Base-by-base conservation (phyloP, 2,888 invertebrate species). In the Ormia ochracea region DNA sequence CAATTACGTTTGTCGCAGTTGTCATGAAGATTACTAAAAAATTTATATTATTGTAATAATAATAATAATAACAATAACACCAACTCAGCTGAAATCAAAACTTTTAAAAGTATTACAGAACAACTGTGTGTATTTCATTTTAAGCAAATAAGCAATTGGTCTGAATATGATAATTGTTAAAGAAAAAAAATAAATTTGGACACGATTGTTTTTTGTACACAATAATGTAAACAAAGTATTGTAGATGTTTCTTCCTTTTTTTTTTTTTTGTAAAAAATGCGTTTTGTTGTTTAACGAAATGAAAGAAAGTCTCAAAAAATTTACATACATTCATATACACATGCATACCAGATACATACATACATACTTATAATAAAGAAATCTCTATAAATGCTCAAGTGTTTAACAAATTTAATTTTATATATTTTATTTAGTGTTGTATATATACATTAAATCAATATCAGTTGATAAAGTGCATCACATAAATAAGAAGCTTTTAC, bases 151-250 rank as follows among this genome's bases (percentile, higher is more conserved):
- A 80, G 68, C 72, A 75, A 76, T 80, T 76, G 79, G 72, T 76
- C 79, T 80, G 80, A 80, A 80, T 68, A 72, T 80, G 48, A 80
- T 68, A 80, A 73, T 76, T 73, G 63, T 76, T 66, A 72, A 75
- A 75, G 38, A 59, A n/a, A n/a, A n/a, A n/a, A n/a, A n/a, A n/a
- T n/a, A n/a, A n/a, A 66, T 43, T 33, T 68, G 17, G 28, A 56
- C 23, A 63, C 63, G 23, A 52, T 68, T 50, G 28, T 59, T 68
- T 74, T 69, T n/a, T n/a, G n/a, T 68, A 70, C 31, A 73, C 38
- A 17, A n/a, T 17, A 66, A 76, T 73, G 61, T 73, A 68, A 76
- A 54, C 41, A 76, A 63, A 80, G 68, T 76, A 80, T 52, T 69
- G 80, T 76, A 80, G 75, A n/a, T n/a, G n/a, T n/a, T n/a, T n/a